Percentiles rank a stretch among this genome's conserved stretches.
Evolutionary conservation across 2,888 invertebrate genomes (phyloP).

Genomic region (Argyresthia albistria): DNA sequence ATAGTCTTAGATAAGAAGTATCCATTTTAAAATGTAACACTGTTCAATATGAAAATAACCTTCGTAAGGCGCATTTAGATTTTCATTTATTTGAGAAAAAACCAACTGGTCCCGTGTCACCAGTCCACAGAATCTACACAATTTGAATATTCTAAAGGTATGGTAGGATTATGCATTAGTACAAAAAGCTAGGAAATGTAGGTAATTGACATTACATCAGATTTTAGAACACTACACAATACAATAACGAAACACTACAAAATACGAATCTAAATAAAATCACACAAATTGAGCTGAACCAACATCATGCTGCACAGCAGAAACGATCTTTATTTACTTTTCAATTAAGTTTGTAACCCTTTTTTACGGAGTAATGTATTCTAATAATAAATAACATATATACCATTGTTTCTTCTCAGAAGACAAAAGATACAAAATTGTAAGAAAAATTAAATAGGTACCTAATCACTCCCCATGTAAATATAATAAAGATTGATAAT

Average conservation of each 20-base stretch:
- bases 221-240: too few species aligned
- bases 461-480: too few species aligned
- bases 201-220: not conserved
- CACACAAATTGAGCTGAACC: not conserved
- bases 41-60: not conserved
- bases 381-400: too few species aligned
- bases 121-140: conserved; percentile 25
- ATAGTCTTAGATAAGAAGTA: conserved; percentile 49
- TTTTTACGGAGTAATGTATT: not conserved
- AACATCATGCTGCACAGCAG: not conserved
- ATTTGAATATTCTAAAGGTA: not conserved
- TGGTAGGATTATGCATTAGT: too few species aligned
- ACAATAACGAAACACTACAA: not conserved
- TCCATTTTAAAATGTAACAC: not conserved
- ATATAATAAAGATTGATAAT: too few species aligned
- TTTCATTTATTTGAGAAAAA: conserved; percentile 18
- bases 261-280: not conserved
- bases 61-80: conserved; percentile 34
- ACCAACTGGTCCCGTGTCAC: conserved; percentile 52
- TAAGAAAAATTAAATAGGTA: too few species aligned
- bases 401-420: too few species aligned
- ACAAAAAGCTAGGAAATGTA: not conserved
- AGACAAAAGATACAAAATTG: too few species aligned
- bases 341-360: too few species aligned
- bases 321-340: too few species aligned